Evolutionary conservation across 2,888 invertebrate genomes (phyloP), one percentile per base, ranked within the genome.

Genomic region (Eumacrocentrus americanus): DNA sequence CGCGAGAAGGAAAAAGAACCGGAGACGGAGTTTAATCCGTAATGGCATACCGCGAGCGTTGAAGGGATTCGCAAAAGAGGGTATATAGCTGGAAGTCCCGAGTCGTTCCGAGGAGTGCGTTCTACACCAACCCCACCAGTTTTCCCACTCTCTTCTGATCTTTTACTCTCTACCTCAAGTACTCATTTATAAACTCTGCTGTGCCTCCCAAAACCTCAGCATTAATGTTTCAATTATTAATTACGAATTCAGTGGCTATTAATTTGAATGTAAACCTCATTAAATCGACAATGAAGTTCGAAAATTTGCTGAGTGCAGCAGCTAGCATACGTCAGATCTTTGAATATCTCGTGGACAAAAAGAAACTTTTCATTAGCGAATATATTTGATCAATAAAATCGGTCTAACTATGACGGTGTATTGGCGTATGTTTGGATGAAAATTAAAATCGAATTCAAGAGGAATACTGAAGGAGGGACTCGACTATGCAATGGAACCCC

Each of bases 211-310:
- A 60, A 56, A 50, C 50, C 57, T 57, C 22, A 60, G 65, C 67
- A 68, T 70, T 70, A 70, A 70, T 70, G 65, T 60, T 65, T 57
- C 64, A 60, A 70, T 67, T 69, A 70, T 70, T 70, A 67, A 70
- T 70, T 66, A 64, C 55, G 60, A 59, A 48, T 48, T 42, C 42
- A 20, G 9, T 18, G 20, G 16, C 5, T 20, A 16, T 42, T 42
- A 18, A 42, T 42, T 11, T 9, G 20, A 42, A 42, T 20, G 1
- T 18, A 18, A 14, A 2, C 6, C 1, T 5, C 1, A 5, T 14
- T 7, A 40, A 40, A 12, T n/a, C 18, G 38, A 40, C 38, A 40
- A 40, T 40, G 38, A 40, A 12, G 7, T 14, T 40, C 16, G 12
- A 16, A 12, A 2, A 18, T 16, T 42, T 4, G 20, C 9, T 9